Conservation (phyloP, 2,888 invertebrate genomes). For the Malachius bipustulatus region DNA sequence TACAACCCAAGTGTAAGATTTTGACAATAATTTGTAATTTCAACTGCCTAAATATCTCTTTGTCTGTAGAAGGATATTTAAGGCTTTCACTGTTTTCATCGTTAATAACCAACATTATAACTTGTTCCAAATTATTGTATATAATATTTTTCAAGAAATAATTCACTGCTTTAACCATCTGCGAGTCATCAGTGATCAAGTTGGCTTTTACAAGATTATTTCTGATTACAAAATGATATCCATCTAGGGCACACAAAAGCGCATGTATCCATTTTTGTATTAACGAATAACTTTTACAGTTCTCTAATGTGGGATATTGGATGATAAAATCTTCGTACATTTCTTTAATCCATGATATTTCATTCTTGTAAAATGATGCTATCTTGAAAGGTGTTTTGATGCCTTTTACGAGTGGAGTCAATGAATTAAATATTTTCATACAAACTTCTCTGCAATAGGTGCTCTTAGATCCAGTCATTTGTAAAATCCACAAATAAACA, state of each 20-base stretch:
- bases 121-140: background rate
- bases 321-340: slow-evolving; percentile 26
- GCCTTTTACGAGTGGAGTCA: slow-evolving; percentile 30
- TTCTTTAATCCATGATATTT: slow-evolving; percentile 22
- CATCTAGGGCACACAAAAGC: slow-evolving; percentile 37
- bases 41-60: background rate
- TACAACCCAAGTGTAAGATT: slow-evolving; percentile 12
- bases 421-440: slow-evolving; percentile 37
- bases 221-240: slow-evolving; percentile 24
- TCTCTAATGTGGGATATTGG: slow-evolving; percentile 24
- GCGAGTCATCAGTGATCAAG: slow-evolving; percentile 6
- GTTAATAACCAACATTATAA: too few relatives aligned
- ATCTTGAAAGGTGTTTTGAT: slow-evolving; percentile 23
- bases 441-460: slow-evolving; percentile 38
- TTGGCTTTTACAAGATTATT: slow-evolving; percentile 19
- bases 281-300: slow-evolving; percentile 20
- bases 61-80: slow-evolving; percentile 2
- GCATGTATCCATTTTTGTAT: slow-evolving; percentile 32
- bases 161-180: slow-evolving; percentile 19
- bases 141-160: slow-evolving; percentile 21
- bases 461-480: slow-evolving; percentile 37
- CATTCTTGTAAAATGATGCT: slow-evolving; percentile 24
- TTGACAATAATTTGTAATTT: slow-evolving; percentile 9
- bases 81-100: too few relatives aligned
- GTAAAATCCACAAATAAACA: slow-evolving; percentile 38